Evolutionary conservation across 2,888 invertebrate species (phyloP).

Genomic region (Hyles lineata): DNA sequence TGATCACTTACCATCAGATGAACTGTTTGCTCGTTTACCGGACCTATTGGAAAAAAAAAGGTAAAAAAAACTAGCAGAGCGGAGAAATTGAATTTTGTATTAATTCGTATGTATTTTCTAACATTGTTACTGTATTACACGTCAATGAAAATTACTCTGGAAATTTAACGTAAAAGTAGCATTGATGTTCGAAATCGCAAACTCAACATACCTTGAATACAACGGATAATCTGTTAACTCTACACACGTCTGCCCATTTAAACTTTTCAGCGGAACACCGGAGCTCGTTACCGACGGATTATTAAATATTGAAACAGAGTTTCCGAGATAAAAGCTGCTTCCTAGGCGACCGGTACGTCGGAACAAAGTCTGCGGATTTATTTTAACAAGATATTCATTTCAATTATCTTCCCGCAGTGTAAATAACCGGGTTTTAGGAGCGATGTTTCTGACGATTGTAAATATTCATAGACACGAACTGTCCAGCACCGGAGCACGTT

Average conservation of each 20-base stretch:
- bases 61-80: too few species aligned
- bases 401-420: conserved; percentile 47
- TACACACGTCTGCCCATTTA: conserved; percentile 70
- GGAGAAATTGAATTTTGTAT: too few species aligned
- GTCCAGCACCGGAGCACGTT: conserved; percentile 65
- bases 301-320: conserved; percentile 83
- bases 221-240: conserved; percentile 32
- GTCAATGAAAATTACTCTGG: background rate
- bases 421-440: conserved; percentile 33
- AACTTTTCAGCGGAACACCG: conserved; percentile 73
- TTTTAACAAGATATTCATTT: conserved; percentile 63
- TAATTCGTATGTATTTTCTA: too few species aligned
- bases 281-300: conserved; percentile 82
- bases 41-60: too few species aligned
- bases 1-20: too few species aligned
- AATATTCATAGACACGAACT: conserved; percentile 76
- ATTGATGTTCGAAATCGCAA: background rate
- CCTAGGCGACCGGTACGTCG: conserved; percentile 71
- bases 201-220: conserved; percentile 36
- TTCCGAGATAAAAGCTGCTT: conserved; percentile 73
- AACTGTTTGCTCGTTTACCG: too few species aligned
- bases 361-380: conserved; percentile 69
- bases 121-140: too few species aligned
- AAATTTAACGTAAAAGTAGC: background rate
- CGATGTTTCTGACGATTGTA: conserved; percentile 32